Evolutionary conservation across 2,888 invertebrate species (phyloP).

Genomic region (Cryptophagus acutangulus): DNA sequence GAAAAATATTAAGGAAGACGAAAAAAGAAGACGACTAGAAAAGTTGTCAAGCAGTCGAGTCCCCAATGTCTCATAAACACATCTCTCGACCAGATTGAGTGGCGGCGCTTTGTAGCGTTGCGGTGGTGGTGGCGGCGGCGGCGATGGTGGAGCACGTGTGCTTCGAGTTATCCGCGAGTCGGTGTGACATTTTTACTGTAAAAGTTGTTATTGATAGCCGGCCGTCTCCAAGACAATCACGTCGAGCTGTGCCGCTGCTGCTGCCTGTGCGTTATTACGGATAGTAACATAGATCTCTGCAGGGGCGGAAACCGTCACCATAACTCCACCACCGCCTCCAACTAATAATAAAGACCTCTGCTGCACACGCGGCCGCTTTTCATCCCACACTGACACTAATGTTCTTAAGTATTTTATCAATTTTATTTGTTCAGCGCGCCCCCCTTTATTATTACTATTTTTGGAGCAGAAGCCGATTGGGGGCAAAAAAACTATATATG

Average conservation of each 20-base stretch:
- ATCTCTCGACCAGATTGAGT: conserved; percentile 30
- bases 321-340: conserved; percentile 34
- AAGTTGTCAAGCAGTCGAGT: no score
- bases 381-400: conserved; percentile 45
- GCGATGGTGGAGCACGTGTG: conserved; percentile 27
- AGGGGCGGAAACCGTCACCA: conserved; percentile 31
- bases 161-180: conserved; percentile 18
- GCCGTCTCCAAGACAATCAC: conserved; percentile 38
- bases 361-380: conserved; percentile 37
- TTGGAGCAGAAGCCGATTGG: no score
- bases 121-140: conserved; percentile 16
- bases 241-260: conserved; percentile 17
- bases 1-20: no score
- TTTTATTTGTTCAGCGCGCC: conserved; percentile 48
- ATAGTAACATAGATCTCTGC: conserved; percentile 17
- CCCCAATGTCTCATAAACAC: conserved; percentile 32
- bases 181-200: conserved; percentile 41
- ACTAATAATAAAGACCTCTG: conserved; percentile 43
- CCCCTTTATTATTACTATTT: no score
- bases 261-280: conserved; percentile 18
- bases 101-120: conserved; percentile 16
- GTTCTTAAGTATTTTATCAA: conserved; percentile 46
- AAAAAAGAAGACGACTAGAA: no score
- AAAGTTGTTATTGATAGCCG: conserved; percentile 43
- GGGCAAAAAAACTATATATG: no score